These are phyloP conservation scores for Caenorhabditis virilis DNA, from an alignment of 2,888 invertebrate genomes.

Conservation along the genomic window DNA sequence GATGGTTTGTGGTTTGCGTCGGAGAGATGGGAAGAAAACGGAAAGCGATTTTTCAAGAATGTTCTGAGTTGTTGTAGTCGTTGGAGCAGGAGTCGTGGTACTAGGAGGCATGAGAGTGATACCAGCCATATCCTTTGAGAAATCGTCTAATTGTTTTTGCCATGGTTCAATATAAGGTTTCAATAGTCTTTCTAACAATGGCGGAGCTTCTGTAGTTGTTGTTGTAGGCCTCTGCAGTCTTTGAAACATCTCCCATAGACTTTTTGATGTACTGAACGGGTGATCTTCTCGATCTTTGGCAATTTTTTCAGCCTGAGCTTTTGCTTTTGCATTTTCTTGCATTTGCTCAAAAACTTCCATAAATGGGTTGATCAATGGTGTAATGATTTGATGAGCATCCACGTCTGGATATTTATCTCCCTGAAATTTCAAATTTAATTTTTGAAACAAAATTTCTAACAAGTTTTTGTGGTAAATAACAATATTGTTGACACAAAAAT, in stretches of 20 bases:
- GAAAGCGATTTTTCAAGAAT: slow-evolving; percentile 43
- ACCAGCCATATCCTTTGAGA: slow-evolving; percentile 43
- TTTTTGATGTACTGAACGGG: slow-evolving; percentile 42
- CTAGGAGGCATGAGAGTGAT: slow-evolving; percentile 47
- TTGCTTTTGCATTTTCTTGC: slow-evolving; percentile 48
- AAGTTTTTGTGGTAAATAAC: no score
- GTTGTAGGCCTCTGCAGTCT: slow-evolving; percentile 46
- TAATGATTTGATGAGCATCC: slow-evolving; percentile 58
- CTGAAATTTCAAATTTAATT: slow-evolving; percentile 13
- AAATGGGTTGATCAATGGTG: slow-evolving; percentile 55
- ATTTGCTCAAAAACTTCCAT: slow-evolving; percentile 57
- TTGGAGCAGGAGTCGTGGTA: slow-evolving; percentile 45
- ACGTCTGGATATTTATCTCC: slow-evolving; percentile 43
- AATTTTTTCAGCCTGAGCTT: slow-evolving; percentile 48
- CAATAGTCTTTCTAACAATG: slow-evolving; percentile 52
- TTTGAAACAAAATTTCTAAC: background rate
- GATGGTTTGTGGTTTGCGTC: slow-evolving; percentile 30
- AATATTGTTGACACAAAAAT: no score
- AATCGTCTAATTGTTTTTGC: slow-evolving; percentile 49
- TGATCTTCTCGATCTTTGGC: slow-evolving; percentile 29
- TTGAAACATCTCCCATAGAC: slow-evolving; percentile 48
- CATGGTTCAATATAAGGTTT: slow-evolving; percentile 57
- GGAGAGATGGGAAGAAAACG: slow-evolving; percentile 46
- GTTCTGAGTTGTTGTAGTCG: slow-evolving; percentile 41
- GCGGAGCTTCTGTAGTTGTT: slow-evolving; percentile 51